Conservation (phyloP, 2,797 vertebrate genomes). For the Manis javanica region DNA sequence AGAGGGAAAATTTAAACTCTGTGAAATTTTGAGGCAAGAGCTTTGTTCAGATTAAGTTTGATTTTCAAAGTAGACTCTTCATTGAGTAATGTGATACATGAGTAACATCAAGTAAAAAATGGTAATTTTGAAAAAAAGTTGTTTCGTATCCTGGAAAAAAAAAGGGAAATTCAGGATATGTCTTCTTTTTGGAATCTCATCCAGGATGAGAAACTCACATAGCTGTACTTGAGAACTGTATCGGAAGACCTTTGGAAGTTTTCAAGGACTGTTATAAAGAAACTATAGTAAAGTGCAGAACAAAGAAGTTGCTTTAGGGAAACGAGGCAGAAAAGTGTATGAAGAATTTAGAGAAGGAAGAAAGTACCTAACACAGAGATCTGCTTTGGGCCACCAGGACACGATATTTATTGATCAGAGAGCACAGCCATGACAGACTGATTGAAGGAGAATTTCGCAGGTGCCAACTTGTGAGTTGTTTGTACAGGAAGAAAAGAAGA, state of each 20-base stretch:
- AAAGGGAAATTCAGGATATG: not conserved
- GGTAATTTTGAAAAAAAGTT: not conserved
- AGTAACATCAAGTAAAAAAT: not conserved
- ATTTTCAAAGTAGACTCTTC: slow-evolving; percentile 11
- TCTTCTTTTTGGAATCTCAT: not conserved
- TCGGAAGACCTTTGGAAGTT: not conserved
- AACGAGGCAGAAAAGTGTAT: not conserved
- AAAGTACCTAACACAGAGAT: not conserved
- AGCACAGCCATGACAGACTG: not conserved
- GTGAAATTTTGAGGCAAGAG: not conserved
- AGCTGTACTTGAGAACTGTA: not conserved
- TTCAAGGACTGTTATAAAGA: not conserved
- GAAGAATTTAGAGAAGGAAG: not conserved
- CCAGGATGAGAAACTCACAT: not conserved
- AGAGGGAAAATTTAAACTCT: not conserved
- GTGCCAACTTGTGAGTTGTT: not conserved
- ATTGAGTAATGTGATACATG: not conserved
- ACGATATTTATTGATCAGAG: not conserved
- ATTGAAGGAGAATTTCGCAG: not conserved
- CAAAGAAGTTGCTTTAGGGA: not conserved
- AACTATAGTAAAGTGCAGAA: not conserved
- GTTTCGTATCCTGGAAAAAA: not conserved
- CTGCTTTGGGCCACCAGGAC: not conserved
- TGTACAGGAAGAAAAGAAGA: not conserved
- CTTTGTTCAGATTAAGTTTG: not conserved